Evolutionary conservation across 2,113 vertebrate species (phyloP), one percentile per base, ranked within the genome.

Genomic region (Lepus americanus): DNA sequence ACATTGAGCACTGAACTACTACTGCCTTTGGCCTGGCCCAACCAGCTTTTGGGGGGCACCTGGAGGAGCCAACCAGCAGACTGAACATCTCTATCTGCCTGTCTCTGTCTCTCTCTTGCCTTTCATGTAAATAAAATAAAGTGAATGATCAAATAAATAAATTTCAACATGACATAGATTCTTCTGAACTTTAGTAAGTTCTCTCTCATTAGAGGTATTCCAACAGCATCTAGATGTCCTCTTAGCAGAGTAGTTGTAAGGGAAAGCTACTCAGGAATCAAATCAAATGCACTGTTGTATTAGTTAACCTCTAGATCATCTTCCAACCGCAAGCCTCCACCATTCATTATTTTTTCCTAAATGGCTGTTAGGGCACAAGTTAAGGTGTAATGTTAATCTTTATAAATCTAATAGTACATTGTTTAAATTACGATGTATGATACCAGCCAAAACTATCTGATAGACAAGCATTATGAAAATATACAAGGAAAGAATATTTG

Each of bases 401-500:
- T 88, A n/a, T 4, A 55, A 23, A 23, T 53, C 27, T 51, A 67
- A 67, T 49, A 80, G 29, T 1, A 77, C 23, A 17, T 51, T 78
- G 7, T 44, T 97, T 39, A 86, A 89, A 53, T 78, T 22, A 31
- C 9, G 59, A 55, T 70, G 36, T 29, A 33, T 27, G 87, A 27
- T 77, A 33, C 17, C 25, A 76, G 9, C 4, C 16, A 89, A 85
- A 87, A 77, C 6, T 81, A 94, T 93, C 13, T 95, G 44, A 94
- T 59, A 29, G 67, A 87, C 17, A 91, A 29, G 33, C 2, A 95
- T 84, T 85, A 84, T 77, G 49, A 88, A 89, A 95, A 86, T 88
- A 97, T 23, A 78, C 11, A 90, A 88, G 16, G 13, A 20, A 67
- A 78, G 89, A 77, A n/a, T 89, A 94, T 92, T 95, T 90, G 31